Evolutionary conservation across 2,113 vertebrate genomes (phyloP).

Genomic region (Atlantisia rogersi): DNA sequence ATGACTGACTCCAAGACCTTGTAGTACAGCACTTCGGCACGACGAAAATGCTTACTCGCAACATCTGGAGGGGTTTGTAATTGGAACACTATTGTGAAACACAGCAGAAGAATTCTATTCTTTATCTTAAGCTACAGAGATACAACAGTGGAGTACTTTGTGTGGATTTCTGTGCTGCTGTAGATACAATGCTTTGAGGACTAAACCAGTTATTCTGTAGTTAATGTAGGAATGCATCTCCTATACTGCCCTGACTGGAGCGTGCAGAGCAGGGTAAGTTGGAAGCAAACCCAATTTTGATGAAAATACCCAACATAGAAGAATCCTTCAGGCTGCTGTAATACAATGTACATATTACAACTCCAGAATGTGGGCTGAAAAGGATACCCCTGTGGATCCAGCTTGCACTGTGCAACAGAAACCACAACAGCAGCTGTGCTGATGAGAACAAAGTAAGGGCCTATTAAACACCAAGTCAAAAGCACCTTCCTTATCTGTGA

Average conservation of each 20-base stretch:
- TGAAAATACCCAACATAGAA: neutral
- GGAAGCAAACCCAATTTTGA: neutral
- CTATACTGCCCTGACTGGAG: neutral
- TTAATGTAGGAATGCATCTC: neutral
- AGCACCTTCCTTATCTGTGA: neutral
- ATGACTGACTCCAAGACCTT: conserved; percentile 89
- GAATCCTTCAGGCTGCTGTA: neutral
- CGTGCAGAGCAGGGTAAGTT: neutral
- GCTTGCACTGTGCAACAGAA: neutral
- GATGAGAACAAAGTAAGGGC: neutral
- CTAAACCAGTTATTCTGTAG: neutral
- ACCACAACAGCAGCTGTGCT: neutral
- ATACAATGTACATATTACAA: neutral
- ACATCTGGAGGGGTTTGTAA: conserved; percentile 77
- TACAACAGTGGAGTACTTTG: neutral
- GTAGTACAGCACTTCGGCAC: conserved; percentile 91
- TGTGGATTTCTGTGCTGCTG: neutral
- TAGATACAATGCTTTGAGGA: neutral
- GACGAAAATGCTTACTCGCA: conserved; percentile 85
- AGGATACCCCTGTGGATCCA: neutral
- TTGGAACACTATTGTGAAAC: neutral
- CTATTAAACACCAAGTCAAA: neutral
- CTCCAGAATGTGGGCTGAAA: neutral
- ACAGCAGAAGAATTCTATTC: rapidly evolving
- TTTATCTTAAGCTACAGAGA: neutral